These are phyloP conservation scores for Sympetrum striolatum DNA, from an alignment of 2,888 invertebrate genomes.

Conservation along the genomic window DNA sequence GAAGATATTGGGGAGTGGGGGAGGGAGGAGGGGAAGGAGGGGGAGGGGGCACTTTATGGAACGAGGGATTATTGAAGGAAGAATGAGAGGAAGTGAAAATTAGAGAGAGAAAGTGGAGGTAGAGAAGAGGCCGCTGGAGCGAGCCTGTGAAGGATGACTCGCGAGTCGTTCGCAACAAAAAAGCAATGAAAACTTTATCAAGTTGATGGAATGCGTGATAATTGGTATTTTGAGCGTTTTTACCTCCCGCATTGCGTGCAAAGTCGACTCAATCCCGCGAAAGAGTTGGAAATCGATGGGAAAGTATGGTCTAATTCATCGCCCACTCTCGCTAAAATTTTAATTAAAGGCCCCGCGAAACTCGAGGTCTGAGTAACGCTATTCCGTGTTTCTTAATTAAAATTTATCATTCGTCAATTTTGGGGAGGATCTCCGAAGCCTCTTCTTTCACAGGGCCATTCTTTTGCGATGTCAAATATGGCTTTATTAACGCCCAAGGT, in stretches of 20 bases:
- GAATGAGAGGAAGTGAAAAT: too few species aligned
- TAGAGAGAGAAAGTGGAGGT: too few species aligned
- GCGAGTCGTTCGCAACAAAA: neutral
- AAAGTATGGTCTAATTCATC: neutral
- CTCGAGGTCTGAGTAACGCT: neutral
- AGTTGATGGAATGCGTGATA: neutral
- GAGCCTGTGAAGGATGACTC: neutral
- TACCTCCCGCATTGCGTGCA: neutral
- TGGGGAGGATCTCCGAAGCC: too few species aligned
- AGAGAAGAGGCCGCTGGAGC: too few species aligned
- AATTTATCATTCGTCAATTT: neutral
- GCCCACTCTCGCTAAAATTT: neutral
- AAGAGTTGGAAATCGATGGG: neutral
- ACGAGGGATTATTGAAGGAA: too few species aligned
- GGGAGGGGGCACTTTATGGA: too few species aligned
- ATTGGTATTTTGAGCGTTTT: neutral
- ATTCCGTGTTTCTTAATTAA: neutral
- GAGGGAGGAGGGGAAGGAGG: too few species aligned
- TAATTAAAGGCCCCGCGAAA: neutral
- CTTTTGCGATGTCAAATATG: too few species aligned
- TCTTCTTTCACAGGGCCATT: too few species aligned
- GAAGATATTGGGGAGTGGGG: neutral
- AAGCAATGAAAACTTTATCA: neutral
- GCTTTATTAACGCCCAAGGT: too few species aligned
- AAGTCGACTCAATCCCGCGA: neutral